These are phyloP conservation scores for Calyptomena viridis DNA, from an alignment of 2,113 vertebrate species.

Conservation along the genomic window DNA sequence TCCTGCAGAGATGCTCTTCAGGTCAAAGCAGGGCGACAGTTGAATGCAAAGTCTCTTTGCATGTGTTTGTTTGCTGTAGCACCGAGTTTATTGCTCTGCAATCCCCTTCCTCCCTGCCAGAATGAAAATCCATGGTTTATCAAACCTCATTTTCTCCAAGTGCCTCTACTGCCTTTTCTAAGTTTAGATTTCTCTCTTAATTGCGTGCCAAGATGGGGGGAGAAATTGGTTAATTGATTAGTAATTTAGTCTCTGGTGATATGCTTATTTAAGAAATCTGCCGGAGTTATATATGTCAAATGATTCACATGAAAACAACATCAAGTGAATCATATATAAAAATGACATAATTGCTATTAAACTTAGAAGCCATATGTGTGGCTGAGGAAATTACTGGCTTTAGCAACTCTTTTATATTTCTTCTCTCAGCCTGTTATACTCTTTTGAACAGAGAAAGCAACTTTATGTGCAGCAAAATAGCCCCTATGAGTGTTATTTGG, in stretches of 20 bases:
- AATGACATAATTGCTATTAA: slow-evolving; percentile 69
- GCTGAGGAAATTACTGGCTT: slow-evolving; percentile 62
- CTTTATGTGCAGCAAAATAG: slow-evolving; percentile 64
- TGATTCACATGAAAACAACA: slow-evolving; percentile 66
- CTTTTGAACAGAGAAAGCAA: slow-evolving; percentile 55
- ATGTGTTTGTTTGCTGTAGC: background rate
- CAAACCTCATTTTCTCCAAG: slow-evolving; percentile 8
- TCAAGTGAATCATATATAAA: slow-evolving; percentile 65
- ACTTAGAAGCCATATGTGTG: slow-evolving; percentile 69
- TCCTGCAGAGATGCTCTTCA: background rate
- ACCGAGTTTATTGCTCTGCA: background rate
- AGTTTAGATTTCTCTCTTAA: slow-evolving; percentile 35
- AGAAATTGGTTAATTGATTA: slow-evolving; percentile 61
- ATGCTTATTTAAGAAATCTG: slow-evolving; percentile 67
- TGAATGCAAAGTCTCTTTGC: fast-evolving
- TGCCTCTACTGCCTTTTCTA: background rate
- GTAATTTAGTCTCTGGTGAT: slow-evolving; percentile 53
- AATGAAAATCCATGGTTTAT: background rate
- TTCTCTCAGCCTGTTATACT: slow-evolving; percentile 63
- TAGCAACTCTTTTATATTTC: slow-evolving; percentile 62
- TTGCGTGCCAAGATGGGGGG: background rate
- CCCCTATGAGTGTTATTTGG: slow-evolving; percentile 59
- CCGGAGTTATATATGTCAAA: slow-evolving; percentile 63
- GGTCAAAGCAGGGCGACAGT: background rate
- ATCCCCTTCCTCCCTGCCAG: background rate